phyloP scores from a whole-genome alignment of 2,797 vertebrate species.

The Austrolebias charrua region DNA sequence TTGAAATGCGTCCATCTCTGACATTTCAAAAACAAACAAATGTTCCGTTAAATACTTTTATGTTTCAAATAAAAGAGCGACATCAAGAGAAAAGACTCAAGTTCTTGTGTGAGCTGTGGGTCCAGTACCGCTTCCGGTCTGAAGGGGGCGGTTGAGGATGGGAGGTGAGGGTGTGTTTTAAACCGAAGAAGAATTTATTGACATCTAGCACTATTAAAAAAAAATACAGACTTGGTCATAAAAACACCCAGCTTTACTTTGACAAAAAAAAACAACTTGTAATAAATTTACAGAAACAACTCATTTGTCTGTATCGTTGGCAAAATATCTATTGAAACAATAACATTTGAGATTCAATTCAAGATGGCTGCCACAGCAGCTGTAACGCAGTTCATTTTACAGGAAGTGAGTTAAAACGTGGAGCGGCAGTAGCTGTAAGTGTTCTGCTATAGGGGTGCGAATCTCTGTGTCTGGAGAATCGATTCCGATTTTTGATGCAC shows the following conservation, averaged over 20 bases:
- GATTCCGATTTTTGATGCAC: no score
- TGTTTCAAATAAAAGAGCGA: slow-evolving; percentile 78
- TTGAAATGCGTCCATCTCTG: slow-evolving; percentile 46
- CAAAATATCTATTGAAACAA: no score
- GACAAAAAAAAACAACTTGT: background rate
- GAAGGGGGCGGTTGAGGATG: slow-evolving; percentile 19
- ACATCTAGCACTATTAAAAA: slow-evolving; percentile 45
- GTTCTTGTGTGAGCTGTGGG: background rate
- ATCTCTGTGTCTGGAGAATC: no score
- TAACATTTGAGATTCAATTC: no score
- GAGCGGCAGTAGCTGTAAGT: no score
- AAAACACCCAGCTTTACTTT: slow-evolving; percentile 13
- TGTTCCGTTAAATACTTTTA: slow-evolving; percentile 62
- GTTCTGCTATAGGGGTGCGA: no score
- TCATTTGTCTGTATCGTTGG: no score
- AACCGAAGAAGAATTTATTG: slow-evolving; percentile 48
- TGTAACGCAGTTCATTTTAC: no score
- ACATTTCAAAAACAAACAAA: slow-evolving; percentile 53
- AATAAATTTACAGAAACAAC: slow-evolving; percentile 20
- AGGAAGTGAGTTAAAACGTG: no score
- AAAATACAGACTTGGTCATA: slow-evolving; percentile 20
- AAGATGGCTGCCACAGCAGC: no score
- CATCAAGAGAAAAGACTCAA: slow-evolving; percentile 46
- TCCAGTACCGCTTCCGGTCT: slow-evolving; percentile 20
- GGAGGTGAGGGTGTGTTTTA: background rate